Percentiles rank a stretch among this genome's conserved stretches.
Conservation (phyloP, 35 echinoderm and acorn worm genomes). For the Acanthaster planci region DNA sequence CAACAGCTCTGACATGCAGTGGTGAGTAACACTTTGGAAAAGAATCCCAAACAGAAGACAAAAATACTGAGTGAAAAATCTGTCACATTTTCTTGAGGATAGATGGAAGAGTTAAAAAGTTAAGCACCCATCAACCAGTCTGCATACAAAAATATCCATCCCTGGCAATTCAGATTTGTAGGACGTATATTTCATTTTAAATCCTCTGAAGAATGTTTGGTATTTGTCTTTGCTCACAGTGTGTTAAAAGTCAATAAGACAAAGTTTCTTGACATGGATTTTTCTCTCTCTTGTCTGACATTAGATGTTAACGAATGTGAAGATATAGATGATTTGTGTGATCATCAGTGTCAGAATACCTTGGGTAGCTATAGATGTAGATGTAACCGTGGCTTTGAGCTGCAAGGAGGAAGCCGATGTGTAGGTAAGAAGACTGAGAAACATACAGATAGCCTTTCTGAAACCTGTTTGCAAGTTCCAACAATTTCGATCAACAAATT, state of each 20-base stretch:
- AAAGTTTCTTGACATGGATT: neutral
- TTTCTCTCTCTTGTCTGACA: slow-evolving; percentile 3
- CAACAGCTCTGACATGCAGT: slow-evolving; percentile 11
- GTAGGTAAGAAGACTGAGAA: slow-evolving; percentile 57
- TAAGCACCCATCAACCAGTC: too few relatives aligned
- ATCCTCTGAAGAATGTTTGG: too few relatives aligned
- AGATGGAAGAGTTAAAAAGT: too few relatives aligned
- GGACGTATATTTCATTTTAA: neutral
- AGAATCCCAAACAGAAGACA: too few relatives aligned
- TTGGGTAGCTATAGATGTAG: slow-evolving; percentile 70
- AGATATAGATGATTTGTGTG: slow-evolving; percentile 26
- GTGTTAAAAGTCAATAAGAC: neutral
- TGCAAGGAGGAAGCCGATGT: slow-evolving; percentile 47
- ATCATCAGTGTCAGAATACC: slow-evolving; percentile 69
- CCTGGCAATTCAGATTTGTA: neutral
- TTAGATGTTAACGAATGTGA: slow-evolving; percentile 85
- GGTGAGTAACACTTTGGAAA: slow-evolving; percentile 27
- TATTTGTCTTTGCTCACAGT: neutral
- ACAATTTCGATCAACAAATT: too few relatives aligned
- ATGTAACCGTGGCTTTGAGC: slow-evolving; percentile 57
- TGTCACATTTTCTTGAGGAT: too few relatives aligned
- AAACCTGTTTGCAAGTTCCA: too few relatives aligned
- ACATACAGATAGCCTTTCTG: neutral
- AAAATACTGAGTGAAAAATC: too few relatives aligned
- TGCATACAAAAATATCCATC: too few relatives aligned